A percentile compares a stretch with the other conserved stretches of the same genome.
Evolutionary conservation across 2,113 vertebrate species (phyloP).

Genomic region (Grus americana): DNA sequence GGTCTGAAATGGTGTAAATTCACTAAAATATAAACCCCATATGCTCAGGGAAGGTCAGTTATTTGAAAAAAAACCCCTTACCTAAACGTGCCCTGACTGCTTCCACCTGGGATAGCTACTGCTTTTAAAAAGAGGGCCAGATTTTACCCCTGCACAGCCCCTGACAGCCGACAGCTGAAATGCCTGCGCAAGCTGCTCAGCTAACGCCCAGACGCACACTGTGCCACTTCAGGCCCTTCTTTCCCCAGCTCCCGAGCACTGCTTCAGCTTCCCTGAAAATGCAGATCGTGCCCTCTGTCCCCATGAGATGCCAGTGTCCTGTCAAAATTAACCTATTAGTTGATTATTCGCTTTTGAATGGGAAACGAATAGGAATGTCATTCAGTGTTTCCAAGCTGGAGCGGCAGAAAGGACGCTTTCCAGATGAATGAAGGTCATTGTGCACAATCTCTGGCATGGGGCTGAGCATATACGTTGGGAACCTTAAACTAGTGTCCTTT

Average conservation of each 20-base stretch:
- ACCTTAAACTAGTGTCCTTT: neutral
- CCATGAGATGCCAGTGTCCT: conserved; percentile 27
- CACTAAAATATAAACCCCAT: neutral
- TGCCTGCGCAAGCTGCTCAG: neutral
- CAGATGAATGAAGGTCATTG: neutral
- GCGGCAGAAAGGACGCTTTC: conserved; percentile 8
- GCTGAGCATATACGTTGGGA: neutral
- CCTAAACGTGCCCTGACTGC: neutral
- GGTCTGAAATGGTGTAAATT: neutral
- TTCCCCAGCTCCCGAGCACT: neutral
- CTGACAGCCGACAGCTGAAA: neutral
- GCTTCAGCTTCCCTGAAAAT: neutral
- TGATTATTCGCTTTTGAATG: conserved; percentile 40
- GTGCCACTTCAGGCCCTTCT: neutral
- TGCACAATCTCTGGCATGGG: neutral
- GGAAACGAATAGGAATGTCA: neutral
- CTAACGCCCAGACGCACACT: neutral
- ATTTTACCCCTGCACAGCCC: neutral
- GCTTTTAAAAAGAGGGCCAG: neutral
- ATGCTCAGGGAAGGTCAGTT: neutral
- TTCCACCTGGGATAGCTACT: neutral
- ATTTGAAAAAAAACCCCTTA: neutral
- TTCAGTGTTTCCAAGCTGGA: neutral
- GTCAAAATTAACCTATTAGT: conserved; percentile 43
- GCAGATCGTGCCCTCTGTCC: neutral